Conservation (phyloP, 2,888 invertebrate species). For the Perdita meconis region DNA sequence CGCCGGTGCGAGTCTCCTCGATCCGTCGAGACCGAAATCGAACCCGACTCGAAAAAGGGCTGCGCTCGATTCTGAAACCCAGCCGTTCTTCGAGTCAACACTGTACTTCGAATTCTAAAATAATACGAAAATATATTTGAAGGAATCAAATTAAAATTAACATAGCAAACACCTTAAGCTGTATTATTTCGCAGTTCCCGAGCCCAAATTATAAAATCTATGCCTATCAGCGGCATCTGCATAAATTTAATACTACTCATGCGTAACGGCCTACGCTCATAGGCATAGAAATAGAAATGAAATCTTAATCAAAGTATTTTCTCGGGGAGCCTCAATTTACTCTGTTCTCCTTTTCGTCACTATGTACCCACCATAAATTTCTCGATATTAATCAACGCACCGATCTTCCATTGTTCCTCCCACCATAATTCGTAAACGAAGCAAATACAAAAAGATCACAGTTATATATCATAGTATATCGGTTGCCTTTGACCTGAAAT, state of each 20-base stretch:
- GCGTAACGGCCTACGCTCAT: not conserved
- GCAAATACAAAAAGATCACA: not conserved
- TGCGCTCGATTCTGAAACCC: too few species aligned
- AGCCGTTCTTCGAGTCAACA: too few species aligned
- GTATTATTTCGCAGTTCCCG: not conserved
- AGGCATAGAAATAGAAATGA: not conserved
- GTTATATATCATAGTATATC: not conserved
- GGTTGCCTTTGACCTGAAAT: conserved; percentile 42
- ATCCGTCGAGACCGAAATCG: too few species aligned
- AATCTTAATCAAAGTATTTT: conserved; percentile 12
- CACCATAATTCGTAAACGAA: not conserved
- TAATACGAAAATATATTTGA: too few species aligned
- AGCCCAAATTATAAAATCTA: not conserved
- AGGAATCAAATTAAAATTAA: too few species aligned
- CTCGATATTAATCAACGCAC: conserved; percentile 16
- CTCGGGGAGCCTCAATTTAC: conserved; percentile 2
- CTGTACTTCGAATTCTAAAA: too few species aligned
- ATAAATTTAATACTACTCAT: not conserved
- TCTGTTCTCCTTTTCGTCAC: not conserved
- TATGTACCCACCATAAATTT: conserved; percentile 23
- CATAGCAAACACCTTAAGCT: not conserved
- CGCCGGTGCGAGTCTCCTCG: too few species aligned
- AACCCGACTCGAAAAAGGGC: too few species aligned
- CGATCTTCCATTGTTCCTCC: conserved; percentile 27
- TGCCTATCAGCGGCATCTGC: not conserved